Conservation (phyloP, 2,797 vertebrate species). For the Cyclopterus lumpus region DNA sequence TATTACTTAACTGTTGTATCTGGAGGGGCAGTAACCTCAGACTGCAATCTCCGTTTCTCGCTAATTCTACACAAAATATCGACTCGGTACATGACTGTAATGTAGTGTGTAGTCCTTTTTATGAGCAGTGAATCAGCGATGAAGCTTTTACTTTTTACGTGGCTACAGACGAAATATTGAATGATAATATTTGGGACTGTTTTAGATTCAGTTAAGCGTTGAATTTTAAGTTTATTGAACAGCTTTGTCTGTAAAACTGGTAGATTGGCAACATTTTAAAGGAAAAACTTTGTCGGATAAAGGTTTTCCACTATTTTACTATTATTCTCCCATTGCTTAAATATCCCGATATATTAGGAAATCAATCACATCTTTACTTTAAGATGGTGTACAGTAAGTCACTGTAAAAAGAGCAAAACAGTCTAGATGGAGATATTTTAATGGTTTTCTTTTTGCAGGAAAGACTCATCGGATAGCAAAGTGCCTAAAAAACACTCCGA, state of each 20-base stretch:
- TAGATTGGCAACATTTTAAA: background rate
- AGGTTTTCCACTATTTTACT: background rate
- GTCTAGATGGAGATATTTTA: background rate
- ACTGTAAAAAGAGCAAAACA: background rate
- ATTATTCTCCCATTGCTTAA: background rate
- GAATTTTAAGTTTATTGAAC: background rate
- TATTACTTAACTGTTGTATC: background rate
- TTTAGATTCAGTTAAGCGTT: background rate
- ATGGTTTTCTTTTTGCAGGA: slow-evolving; percentile 74
- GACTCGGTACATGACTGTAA: background rate
- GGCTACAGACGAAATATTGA: background rate
- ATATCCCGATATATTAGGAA: background rate
- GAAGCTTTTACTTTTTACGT: background rate
- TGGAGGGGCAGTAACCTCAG: slow-evolving; percentile 23
- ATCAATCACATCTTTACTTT: background rate
- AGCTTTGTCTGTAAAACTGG: background rate
- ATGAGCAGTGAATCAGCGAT: background rate
- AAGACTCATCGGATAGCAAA: slow-evolving; percentile 79
- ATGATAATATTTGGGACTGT: background rate
- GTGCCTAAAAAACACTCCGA: slow-evolving; percentile 71
- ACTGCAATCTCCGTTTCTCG: background rate
- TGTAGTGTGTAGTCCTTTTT: background rate
- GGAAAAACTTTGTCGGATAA: background rate
- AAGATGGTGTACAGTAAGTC: background rate
- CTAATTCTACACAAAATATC: slow-evolving; percentile 4